Evolutionary conservation across 1,140 invertebrate genomes (phyloP).

Genomic region (Heliothis virescens): DNA sequence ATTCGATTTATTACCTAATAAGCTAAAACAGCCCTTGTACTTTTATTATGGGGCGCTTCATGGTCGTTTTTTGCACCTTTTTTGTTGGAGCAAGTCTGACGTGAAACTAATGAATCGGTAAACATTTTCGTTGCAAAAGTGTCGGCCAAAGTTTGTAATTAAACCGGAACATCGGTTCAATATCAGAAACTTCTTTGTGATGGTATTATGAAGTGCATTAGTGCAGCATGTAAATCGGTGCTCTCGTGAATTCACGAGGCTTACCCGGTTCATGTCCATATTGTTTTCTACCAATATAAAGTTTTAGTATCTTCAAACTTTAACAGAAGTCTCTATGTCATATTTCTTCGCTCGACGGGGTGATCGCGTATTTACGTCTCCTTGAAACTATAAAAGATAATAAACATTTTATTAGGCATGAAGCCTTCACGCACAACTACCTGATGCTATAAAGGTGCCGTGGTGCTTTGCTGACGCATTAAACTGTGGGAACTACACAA

Average conservation of each 20-base stretch:
- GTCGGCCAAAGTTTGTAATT: slow-evolving; percentile 23
- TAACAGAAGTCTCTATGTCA: slow-evolving; percentile 71
- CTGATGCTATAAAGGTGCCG: slow-evolving; percentile 60
- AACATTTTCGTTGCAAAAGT: not conserved
- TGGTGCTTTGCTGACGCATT: slow-evolving; percentile 57
- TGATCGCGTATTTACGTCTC: slow-evolving; percentile 77
- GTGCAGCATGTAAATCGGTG: slow-evolving; percentile 52
- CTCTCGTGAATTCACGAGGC: slow-evolving; percentile 63
- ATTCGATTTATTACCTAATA: slow-evolving; percentile 61
- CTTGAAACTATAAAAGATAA: slow-evolving; percentile 84
- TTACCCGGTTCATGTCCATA: slow-evolving; percentile 81
- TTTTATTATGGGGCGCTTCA: slow-evolving; percentile 26
- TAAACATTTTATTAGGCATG: slow-evolving; percentile 66
- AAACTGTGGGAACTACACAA: slow-evolving; percentile 49
- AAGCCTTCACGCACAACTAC: slow-evolving; percentile 55
- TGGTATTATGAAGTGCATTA: slow-evolving; percentile 36
- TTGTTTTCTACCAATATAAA: slow-evolving; percentile 63
- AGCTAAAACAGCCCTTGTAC: slow-evolving; percentile 23
- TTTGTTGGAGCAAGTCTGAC: not conserved
- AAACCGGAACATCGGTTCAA: slow-evolving; percentile 2
- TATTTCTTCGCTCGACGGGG: slow-evolving; percentile 73
- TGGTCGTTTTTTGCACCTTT: slow-evolving; percentile 19
- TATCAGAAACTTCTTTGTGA: slow-evolving; percentile 3
- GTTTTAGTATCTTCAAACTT: slow-evolving; percentile 63
- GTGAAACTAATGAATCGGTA: slow-evolving; percentile 14